phyloP scores from a whole-genome alignment of 1,140 invertebrate species.

The Cepaea nemoralis region DNA sequence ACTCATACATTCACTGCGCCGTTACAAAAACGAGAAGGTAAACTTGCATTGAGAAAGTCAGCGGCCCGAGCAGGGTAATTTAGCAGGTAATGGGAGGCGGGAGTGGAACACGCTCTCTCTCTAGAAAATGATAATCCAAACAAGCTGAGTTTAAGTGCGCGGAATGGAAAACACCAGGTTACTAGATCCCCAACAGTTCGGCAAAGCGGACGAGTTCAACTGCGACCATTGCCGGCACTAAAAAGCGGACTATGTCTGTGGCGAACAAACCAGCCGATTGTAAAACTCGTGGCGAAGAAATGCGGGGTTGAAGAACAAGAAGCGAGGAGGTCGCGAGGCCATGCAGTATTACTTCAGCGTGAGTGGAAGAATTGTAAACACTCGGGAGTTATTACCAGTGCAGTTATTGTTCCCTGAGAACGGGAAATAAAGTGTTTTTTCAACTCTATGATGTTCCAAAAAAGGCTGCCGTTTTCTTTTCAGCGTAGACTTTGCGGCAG shows the following conservation, averaged over 20 bases:
- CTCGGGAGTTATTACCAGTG: not conserved
- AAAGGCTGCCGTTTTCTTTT: no score
- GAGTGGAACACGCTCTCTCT: not conserved
- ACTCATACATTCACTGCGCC: no score
- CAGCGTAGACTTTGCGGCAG: no score
- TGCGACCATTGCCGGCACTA: not conserved
- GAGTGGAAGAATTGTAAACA: constrained; percentile 3
- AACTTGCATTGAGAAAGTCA: not conserved
- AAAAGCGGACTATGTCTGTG: not conserved
- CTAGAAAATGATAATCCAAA: not conserved
- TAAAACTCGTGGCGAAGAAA: not conserved
- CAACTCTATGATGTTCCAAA: not conserved
- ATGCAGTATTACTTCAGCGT: not conserved
- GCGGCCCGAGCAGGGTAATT: not conserved
- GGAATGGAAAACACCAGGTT: not conserved
- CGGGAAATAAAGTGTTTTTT: not conserved
- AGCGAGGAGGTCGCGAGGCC: not conserved
- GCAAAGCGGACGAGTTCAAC: not conserved
- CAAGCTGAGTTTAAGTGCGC: not conserved
- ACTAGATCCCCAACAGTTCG: not conserved
- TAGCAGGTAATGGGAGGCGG: not conserved
- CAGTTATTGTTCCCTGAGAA: not conserved
- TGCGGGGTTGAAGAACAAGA: not conserved
- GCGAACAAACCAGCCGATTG: not conserved
- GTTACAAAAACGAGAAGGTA: not conserved